A percentile compares a stretch with the other conserved stretches of the same genome.
phyloP scores from a whole-genome alignment of 2,797 vertebrate genomes.

The Sebastes oblongus region DNA sequence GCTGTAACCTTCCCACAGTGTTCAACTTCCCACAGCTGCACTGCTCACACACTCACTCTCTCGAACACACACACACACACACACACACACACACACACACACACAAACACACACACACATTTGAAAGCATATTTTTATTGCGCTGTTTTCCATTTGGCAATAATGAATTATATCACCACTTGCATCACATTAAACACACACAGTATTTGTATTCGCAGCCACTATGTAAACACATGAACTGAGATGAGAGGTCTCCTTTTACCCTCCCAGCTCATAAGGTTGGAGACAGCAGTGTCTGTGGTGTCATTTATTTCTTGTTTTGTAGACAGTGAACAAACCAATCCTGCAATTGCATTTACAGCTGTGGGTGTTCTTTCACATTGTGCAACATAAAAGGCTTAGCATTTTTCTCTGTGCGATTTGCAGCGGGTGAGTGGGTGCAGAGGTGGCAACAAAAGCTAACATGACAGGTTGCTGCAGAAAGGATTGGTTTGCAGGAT shows the following conservation, averaged over 20 bases:
- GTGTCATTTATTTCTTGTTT: neutral
- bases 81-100: neutral
- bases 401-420: neutral
- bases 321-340: neutral
- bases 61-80: neutral
- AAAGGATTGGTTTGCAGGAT: neutral
- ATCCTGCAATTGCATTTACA: neutral
- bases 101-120: neutral
- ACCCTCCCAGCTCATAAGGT: neutral
- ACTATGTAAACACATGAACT: conserved; percentile 24
- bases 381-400: neutral
- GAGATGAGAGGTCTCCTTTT: neutral
- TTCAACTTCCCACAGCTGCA: conserved; percentile 4
- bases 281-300: neutral
- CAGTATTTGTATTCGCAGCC: conserved; percentile 10
- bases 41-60: neutral
- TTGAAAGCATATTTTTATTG: neutral
- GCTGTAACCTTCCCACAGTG: conserved; percentile 31
- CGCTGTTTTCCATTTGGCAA: neutral
- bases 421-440: neutral
- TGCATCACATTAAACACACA: conserved; percentile 11
- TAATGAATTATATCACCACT: conserved; percentile 14
- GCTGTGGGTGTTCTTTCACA: neutral
- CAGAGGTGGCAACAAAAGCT: neutral
- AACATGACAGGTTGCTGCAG: neutral